Evolutionary conservation across 2,797 vertebrate species (phyloP).

Genomic region (Onychomys arenicola): DNA sequence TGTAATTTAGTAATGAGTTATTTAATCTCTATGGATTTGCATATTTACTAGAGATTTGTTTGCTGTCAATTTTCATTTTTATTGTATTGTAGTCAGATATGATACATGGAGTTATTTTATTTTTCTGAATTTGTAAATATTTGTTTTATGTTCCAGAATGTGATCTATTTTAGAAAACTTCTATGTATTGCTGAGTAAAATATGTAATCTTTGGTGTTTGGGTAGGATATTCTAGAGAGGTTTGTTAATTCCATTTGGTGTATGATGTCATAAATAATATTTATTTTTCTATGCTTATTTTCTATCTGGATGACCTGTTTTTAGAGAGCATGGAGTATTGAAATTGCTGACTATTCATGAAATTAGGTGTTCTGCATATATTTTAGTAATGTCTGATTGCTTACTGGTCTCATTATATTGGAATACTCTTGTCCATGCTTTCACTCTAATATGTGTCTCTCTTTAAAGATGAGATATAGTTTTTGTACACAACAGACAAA

Average conservation of each 20-base stretch:
- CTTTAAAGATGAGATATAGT: background rate
- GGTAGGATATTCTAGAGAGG: background rate
- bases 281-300: background rate
- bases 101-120: background rate
- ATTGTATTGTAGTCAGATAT: background rate
- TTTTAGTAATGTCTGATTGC: background rate
- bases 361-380: background rate
- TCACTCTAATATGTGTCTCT: background rate
- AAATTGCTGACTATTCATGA: background rate
- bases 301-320: background rate
- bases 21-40: background rate
- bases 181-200: background rate
- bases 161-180: background rate
- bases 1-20: background rate
- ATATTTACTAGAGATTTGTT: background rate
- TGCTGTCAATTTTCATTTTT: background rate
- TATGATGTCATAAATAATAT: background rate
- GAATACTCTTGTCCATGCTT: background rate
- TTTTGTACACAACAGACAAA: background rate
- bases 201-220: background rate
- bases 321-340: background rate
- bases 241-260: background rate
- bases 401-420: background rate
- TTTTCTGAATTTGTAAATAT: background rate
- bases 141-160: background rate